Conservation (phyloP, 2,113 vertebrate genomes). For the Neogobius melanostomus region DNA sequence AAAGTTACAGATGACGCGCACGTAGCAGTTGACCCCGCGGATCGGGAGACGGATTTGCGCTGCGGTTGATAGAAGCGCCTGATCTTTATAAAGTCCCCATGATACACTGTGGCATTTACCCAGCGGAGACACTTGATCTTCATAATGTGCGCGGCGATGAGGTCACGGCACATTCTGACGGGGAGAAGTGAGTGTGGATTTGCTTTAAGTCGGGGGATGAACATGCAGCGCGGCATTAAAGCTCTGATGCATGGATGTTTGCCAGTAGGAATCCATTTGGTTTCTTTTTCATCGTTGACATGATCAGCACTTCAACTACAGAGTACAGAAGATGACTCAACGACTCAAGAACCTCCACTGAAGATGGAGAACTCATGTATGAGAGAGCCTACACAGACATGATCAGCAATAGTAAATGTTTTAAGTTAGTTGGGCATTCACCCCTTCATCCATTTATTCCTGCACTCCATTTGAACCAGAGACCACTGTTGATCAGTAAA, state of each 20-base stretch:
- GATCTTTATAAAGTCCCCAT: slow-evolving; percentile 61
- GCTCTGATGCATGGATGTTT: background rate
- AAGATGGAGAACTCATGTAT: too few species aligned
- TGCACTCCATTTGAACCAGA: too few species aligned
- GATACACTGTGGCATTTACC: slow-evolving; percentile 62
- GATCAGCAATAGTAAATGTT: too few species aligned
- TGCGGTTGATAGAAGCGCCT: slow-evolving; percentile 48
- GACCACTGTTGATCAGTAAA: too few species aligned
- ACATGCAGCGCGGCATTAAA: background rate
- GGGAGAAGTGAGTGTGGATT: slow-evolving; percentile 17
- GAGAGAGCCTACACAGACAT: too few species aligned
- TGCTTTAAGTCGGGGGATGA: background rate
- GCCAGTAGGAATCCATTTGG: background rate
- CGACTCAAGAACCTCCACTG: too few species aligned
- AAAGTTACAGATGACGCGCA: slow-evolving; percentile 24
- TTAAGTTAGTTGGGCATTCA: too few species aligned
- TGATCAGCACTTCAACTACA: too few species aligned
- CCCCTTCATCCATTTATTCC: too few species aligned
- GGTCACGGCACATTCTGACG: slow-evolving; percentile 43
- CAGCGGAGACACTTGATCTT: slow-evolving; percentile 60
- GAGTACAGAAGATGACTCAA: too few species aligned
- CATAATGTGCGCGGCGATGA: slow-evolving; percentile 59
- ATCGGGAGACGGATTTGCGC: slow-evolving; percentile 43
- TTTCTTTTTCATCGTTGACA: background rate
- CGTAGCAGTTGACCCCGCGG: slow-evolving; percentile 31